Evolutionary conservation across 2,113 vertebrate genomes (phyloP), one percentile per base, ranked within the genome.

Genomic region (Eidolon helvum): DNA sequence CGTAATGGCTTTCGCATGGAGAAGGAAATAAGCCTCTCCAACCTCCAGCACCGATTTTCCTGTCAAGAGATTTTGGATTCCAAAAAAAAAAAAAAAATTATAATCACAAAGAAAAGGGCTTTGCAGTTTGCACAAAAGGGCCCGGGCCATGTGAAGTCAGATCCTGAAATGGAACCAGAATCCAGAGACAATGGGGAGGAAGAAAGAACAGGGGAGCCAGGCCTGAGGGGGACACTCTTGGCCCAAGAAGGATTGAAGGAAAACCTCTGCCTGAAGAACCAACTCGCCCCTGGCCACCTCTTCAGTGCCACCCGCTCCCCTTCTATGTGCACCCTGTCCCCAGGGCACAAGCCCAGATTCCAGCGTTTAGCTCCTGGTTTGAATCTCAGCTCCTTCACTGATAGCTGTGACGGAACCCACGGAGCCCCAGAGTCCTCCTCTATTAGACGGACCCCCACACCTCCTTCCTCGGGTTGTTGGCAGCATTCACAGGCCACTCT

Each of bases 1-100:
- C 86, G 75, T 98, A 99, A 99, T 98, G 98, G 98, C 98, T 99
- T 98, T 98, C 98, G 97, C 98, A 98, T 98, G 99, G 97, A 97
- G 97, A 57, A 95, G 95, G 95, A 97, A 98, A 98, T 96, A 95
- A 98, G 91, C 77, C 77, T 93, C 95, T 98, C 98, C 97, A 98
- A 97, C 97, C 98, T 97, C 97, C 87, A 97, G 98, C 98, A 97
- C 98, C 98, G 97, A 98, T 99, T 98, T 99, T 98, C 98, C 98
- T 99, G 98, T 99, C 98, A 98, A 98, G 98, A 98, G 98, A 98
- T 97, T 98, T 97, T 97, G 98, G 98, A 94, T 94, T 92, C 86
- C 38, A 91, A 72, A 89, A 48, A 98, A 98, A 98, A 98, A 98
- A 98, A 35, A 78, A 53, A 87, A 91, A 94, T 94, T 88, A 97